A percentile compares a stretch with the other conserved stretches of the same genome.
Conservation (phyloP, 2,797 vertebrate species). For the Enteromius trimaculatus region DNA sequence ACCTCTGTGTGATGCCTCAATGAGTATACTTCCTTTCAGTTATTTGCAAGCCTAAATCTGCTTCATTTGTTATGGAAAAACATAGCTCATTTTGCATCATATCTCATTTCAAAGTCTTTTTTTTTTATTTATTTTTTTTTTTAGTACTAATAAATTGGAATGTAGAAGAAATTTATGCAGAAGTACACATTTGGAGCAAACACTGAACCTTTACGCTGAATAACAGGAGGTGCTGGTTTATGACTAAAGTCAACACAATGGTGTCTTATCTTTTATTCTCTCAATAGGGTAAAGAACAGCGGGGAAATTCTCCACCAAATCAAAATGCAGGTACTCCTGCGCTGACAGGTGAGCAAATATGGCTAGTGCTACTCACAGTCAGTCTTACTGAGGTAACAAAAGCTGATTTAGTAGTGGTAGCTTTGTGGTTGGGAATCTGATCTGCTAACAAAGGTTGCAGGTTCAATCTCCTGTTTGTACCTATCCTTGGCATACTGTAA, state of each 20-base stretch:
- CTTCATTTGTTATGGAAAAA: background rate
- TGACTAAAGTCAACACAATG: background rate
- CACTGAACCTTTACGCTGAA: conserved; percentile 54
- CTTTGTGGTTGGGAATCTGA: conserved; percentile 3
- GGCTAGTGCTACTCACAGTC: background rate
- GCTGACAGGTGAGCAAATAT: conserved; percentile 82
- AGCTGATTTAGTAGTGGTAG: background rate
- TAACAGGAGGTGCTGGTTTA: conserved; percentile 78
- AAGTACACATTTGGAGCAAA: background rate
- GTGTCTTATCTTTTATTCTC: conserved; percentile 31
- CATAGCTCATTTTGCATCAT: background rate
- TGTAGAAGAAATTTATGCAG: background rate
- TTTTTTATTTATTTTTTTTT: too few relatives aligned
- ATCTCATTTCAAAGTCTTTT: background rate
- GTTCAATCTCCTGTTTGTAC: conserved; percentile 18
- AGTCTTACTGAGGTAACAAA: background rate
- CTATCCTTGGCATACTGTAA: conserved; percentile 20
- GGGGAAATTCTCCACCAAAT: conserved; percentile 86
- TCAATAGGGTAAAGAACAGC: conserved; percentile 88
- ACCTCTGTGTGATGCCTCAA: background rate
- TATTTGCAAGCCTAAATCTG: background rate
- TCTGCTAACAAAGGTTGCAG: conserved; percentile 3
- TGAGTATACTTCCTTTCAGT: background rate
- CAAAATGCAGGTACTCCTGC: conserved; percentile 88
- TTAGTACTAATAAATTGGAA: background rate